Percentiles rank a stretch among this genome's conserved stretches.
These are phyloP conservation scores for Brachionichthys hirsutus DNA, from an alignment of 2,113 vertebrate species.

Conservation along the genomic window DNA sequence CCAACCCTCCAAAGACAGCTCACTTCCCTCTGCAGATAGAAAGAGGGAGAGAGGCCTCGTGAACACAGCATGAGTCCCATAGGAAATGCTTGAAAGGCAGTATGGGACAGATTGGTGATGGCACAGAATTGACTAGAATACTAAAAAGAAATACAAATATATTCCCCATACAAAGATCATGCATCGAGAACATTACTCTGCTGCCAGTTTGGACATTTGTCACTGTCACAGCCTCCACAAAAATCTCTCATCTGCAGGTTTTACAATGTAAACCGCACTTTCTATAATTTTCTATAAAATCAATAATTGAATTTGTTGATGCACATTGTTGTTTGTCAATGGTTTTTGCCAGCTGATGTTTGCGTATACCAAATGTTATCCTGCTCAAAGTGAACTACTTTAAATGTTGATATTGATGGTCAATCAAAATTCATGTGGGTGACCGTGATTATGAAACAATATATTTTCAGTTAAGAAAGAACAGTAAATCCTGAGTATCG, in stretches of 20 bases:
- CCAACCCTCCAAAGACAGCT: conserved; percentile 76
- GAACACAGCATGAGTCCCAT: conserved; percentile 71
- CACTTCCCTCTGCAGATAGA: conserved; percentile 67
- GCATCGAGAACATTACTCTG: conserved; percentile 27
- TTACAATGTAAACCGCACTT: conserved; percentile 23
- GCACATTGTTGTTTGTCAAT: conserved; percentile 50
- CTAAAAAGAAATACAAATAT: conserved; percentile 63
- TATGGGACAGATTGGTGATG: conserved; percentile 77
- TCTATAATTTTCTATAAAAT: conserved; percentile 15
- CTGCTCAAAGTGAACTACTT: conserved; percentile 16
- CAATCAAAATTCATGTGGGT: conserved; percentile 50
- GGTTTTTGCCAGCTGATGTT: conserved; percentile 53
- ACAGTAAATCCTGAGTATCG: conserved; percentile 56
- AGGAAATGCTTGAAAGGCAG: conserved; percentile 77
- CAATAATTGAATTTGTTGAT: conserved; percentile 45
- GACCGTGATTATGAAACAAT: conserved; percentile 69
- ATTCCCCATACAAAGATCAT: conserved; percentile 43
- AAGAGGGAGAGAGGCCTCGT: conserved; percentile 44
- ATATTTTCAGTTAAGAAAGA: conserved; percentile 60
- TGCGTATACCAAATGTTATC: conserved; percentile 49
- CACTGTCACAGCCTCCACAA: conserved; percentile 16
- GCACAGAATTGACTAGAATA: conserved; percentile 73
- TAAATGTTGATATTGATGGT: conserved; percentile 39
- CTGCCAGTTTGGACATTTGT: conserved; percentile 57
- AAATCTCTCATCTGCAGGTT: conserved; percentile 12